These are phyloP conservation scores for Poeciliopsis occidentalis DNA, from an alignment of 2,113 vertebrate genomes.

Conservation along the genomic window DNA sequence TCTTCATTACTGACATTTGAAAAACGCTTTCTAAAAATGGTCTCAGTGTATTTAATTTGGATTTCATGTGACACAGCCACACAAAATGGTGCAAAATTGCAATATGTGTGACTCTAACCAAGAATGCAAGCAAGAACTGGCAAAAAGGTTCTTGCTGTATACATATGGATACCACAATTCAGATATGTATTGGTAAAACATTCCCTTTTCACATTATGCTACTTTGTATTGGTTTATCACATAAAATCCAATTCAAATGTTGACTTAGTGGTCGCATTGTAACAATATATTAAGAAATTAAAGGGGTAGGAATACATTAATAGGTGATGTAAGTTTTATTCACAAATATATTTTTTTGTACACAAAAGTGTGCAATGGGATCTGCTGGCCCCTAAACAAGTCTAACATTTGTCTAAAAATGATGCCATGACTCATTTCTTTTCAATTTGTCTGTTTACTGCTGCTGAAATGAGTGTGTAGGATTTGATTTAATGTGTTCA, in stretches of 20 bases:
- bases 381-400: neutral
- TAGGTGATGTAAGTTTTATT: neutral
- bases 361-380: neutral
- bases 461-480: neutral
- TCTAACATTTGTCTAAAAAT: neutral
- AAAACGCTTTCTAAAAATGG: neutral
- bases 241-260: neutral
- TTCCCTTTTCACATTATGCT: neutral
- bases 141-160: neutral
- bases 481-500: conserved; percentile 9
- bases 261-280: neutral
- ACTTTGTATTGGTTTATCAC: neutral
- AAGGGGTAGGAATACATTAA: neutral
- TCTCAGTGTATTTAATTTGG: neutral
- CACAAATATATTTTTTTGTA: neutral
- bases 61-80: neutral
- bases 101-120: neutral
- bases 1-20: neutral
- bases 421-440: neutral
- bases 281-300: neutral
- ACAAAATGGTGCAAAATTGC: neutral
- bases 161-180: neutral
- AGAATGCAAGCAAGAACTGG: neutral
- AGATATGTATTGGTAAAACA: neutral
- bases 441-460: neutral